Evolutionary conservation across 2,797 vertebrate genomes (phyloP), one percentile per base, ranked within the genome.

Genomic region (Sebastes aleutianus): DNA sequence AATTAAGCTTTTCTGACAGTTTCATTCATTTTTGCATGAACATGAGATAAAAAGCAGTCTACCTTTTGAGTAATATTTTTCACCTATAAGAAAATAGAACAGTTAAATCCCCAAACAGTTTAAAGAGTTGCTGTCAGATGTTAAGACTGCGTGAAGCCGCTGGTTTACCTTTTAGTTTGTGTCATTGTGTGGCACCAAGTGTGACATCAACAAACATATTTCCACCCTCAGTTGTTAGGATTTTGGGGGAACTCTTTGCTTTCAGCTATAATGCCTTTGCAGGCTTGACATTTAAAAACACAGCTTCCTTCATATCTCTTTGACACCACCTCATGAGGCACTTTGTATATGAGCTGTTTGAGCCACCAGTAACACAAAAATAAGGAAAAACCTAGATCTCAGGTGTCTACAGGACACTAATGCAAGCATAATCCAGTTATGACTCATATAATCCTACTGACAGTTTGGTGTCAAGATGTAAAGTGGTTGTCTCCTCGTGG

Each of bases 401-500:
- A 54, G 82, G 79, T 76, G 76, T 84, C 22, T 26, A 29, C 31
- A 24, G 47, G 65, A 82, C 59, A 65, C 72, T 64, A 74, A 57
- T 8, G 18, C 32, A 3, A 78, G 27, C 47, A 59, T 71, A 83
- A 87, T 86, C 75, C 83, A 77, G 62, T 77, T 85, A 70, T 86
- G 82, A 87, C 68, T 80, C 75, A 53, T 75, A 47, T 83, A 87
- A 87, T 84, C 77, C 82, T 53, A 29, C 61, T 87, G 85, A 88
- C 85, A 88, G 85, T 89, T 89, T 85, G 79, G 84, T 90, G 85
- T 89, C 69, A 66, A 80, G 62, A 85, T 70, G 64, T 73, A 24
- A 78, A 70, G 75, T 82, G 71, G 54, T 81, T 80, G 64, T 79
- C 29, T 74, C 64, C 72, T 70, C 4, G 20, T 61, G 53, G 73